phyloP scores from a whole-genome alignment of 2,113 vertebrate genomes.

The Rhagologus leucostigma region DNA sequence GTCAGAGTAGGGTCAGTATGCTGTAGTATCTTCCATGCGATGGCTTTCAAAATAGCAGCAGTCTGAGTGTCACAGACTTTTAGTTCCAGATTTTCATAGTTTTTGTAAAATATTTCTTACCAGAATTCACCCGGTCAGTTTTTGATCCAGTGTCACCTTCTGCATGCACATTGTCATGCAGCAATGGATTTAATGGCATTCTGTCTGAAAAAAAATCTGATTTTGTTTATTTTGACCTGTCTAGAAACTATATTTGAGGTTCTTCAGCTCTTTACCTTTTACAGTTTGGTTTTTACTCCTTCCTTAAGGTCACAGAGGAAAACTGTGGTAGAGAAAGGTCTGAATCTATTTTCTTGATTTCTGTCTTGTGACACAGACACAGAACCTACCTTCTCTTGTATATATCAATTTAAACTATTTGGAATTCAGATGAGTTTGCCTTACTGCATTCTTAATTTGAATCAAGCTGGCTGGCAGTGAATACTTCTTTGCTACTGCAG shows the following conservation, averaged over 20 bases:
- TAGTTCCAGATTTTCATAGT: background rate
- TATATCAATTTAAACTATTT: slow-evolving; percentile 41
- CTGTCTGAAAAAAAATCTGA: background rate
- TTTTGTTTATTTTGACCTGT: slow-evolving; percentile 2
- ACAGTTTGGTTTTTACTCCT: background rate
- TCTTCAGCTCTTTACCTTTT: background rate
- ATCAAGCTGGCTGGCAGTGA: background rate
- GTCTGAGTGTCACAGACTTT: background rate
- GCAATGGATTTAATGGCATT: background rate
- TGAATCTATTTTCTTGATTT: background rate
- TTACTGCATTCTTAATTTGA: slow-evolving; percentile 44
- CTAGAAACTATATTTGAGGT: background rate
- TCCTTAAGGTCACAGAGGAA: slow-evolving; percentile 3
- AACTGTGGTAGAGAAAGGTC: background rate
- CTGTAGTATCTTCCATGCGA: background rate
- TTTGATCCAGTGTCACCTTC: background rate
- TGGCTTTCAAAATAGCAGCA: background rate
- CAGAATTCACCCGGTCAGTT: background rate
- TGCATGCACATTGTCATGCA: background rate
- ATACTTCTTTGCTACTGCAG: background rate
- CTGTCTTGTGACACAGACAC: background rate
- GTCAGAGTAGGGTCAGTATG: background rate
- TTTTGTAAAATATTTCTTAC: background rate
- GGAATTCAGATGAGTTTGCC: slow-evolving; percentile 50
- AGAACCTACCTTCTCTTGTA: background rate